These are phyloP conservation scores for Phengaris arion DNA, from an alignment of 2,888 invertebrate genomes.

Conservation along the genomic window DNA sequence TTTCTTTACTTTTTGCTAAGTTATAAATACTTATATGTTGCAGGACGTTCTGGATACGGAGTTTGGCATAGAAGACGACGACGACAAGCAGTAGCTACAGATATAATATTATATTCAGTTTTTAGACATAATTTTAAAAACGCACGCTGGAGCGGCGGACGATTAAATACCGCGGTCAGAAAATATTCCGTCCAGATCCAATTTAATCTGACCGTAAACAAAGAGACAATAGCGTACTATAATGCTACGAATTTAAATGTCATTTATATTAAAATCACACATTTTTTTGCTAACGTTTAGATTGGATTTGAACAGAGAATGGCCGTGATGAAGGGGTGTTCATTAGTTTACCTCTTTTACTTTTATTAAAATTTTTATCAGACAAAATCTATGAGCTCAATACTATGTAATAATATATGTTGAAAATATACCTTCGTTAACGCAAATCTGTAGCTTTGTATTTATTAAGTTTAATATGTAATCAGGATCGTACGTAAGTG, in stretches of 20 bases:
- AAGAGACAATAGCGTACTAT: no score
- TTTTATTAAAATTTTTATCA: not conserved
- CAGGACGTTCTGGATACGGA: conserved; percentile 63
- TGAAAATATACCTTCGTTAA: not conserved
- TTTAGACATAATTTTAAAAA: not conserved
- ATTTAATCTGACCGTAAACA: no score
- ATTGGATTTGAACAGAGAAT: no score
- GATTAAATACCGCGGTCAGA: not conserved
- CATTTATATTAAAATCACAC: no score
- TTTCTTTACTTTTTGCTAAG: no score
- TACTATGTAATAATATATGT: not conserved
- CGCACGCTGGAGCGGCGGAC: not conserved
- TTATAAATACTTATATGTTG: conserved; percentile 37
- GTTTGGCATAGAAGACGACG: conserved; percentile 59
- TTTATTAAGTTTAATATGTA: conserved; percentile 7
- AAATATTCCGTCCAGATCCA: no score
- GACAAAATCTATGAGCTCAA: not conserved
- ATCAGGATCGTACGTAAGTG: not conserved
- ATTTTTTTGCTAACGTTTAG: no score
- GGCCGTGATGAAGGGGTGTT: no score
- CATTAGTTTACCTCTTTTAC: not conserved
- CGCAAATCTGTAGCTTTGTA: not conserved
- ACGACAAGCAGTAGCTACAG: conserved; percentile 38
- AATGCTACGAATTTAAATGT: no score
- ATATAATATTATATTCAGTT: not conserved